Evolutionary conservation across 2,888 invertebrate genomes (phyloP).

Genomic region (Rhamnusium bicolor): DNA sequence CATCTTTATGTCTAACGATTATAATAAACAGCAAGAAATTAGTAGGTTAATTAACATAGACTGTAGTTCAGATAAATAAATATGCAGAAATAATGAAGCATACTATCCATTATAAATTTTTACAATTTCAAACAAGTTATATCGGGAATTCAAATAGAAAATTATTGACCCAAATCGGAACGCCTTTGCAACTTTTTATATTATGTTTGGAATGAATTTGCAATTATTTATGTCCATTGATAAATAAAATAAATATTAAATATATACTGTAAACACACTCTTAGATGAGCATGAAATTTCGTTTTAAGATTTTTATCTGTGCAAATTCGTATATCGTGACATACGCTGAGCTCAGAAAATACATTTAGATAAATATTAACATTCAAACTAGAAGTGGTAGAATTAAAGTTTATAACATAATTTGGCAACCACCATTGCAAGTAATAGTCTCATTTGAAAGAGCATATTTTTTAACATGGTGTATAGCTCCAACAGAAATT

Average conservation of each 20-base stretch:
- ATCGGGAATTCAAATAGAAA: conserved; percentile 21
- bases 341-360: too few relatives aligned
- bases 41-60: conserved; percentile 27
- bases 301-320: not conserved
- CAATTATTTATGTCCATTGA: not conserved
- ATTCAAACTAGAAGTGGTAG: too few relatives aligned
- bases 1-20: conserved; percentile 1
- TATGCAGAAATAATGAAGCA: conserved; percentile 21
- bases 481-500: too few relatives aligned
- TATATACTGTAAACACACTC: not conserved
- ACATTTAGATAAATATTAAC: too few relatives aligned
- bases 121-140: conserved; percentile 9
- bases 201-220: not conserved
- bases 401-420: too few relatives aligned
- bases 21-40: conserved; percentile 28
- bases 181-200: not conserved
- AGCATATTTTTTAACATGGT: too few relatives aligned
- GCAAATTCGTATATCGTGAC: not conserved
- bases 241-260: not conserved
- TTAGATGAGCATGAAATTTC: not conserved
- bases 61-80: not conserved
- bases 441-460: too few relatives aligned
- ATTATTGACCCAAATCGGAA: conserved; percentile 25
- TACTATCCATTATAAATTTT: conserved; percentile 23
- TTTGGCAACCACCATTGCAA: too few relatives aligned